Evolutionary conservation across 2,797 vertebrate species (phyloP).

Genomic region (Diplodus sargus): DNA sequence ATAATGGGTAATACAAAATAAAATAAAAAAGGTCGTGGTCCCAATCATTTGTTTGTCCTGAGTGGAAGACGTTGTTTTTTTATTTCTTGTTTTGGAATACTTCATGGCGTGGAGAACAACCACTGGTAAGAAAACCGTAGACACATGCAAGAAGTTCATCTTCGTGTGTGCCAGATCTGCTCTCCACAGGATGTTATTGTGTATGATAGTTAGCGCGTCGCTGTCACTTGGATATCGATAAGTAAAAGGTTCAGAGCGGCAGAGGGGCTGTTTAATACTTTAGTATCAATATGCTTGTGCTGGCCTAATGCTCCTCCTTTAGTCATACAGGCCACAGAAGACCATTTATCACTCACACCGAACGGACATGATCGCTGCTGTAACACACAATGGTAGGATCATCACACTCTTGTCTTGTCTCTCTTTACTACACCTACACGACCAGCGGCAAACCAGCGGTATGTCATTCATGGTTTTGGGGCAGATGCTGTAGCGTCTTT

Average conservation of each 20-base stretch:
- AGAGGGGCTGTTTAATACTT: constrained; percentile 44
- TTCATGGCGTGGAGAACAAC: background rate
- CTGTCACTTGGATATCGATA: constrained; percentile 49
- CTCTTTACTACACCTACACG: background rate
- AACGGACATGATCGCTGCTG: constrained; percentile 49
- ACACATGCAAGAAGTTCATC: background rate
- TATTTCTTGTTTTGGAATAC: background rate
- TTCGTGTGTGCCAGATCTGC: background rate
- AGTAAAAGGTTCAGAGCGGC: constrained; percentile 36
- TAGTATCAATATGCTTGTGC: constrained; percentile 39
- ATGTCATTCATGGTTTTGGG: background rate
- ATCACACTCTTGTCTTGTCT: constrained; percentile 25
- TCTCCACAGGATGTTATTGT: background rate
- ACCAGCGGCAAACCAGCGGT: background rate
- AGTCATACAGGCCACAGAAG: constrained; percentile 47
- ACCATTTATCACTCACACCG: constrained; percentile 62
- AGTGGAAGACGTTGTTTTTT: no score
- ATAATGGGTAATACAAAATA: background rate
- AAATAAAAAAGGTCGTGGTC: background rate
- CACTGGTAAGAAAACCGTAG: background rate
- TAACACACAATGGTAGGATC: constrained; percentile 18
- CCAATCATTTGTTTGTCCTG: background rate
- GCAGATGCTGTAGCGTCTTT: background rate
- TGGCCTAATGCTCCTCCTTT: constrained; percentile 53
- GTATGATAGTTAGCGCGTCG: constrained; percentile 5